These are phyloP conservation scores for Carcharodon carcharias DNA, from an alignment of 2,797 vertebrate species.

Conservation along the genomic window DNA sequence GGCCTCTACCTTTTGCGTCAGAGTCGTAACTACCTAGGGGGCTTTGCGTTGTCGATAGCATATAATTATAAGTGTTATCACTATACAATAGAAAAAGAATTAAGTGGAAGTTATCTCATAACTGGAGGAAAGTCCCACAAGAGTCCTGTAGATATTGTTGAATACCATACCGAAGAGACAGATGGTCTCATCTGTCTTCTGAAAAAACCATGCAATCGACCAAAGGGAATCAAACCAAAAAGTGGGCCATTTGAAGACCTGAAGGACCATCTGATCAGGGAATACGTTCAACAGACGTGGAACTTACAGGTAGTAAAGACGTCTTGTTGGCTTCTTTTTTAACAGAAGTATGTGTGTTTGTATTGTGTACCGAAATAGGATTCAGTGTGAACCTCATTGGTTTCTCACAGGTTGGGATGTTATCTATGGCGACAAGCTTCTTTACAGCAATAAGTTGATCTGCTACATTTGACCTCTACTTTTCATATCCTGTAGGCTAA, in stretches of 20 bases:
- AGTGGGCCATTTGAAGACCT: constrained; percentile 88
- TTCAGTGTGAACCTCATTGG: not conserved
- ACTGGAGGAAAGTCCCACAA: constrained; percentile 77
- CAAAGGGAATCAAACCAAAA: constrained; percentile 79
- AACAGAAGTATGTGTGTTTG: not conserved
- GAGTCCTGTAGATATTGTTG: constrained; percentile 74
- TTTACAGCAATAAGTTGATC: not conserved
- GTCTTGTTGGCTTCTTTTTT: not conserved
- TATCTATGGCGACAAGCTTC: not conserved
- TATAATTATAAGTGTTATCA: constrained; percentile 70
- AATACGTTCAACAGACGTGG: constrained; percentile 89
- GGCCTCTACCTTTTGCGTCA: constrained; percentile 79
- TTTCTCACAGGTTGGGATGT: not conserved
- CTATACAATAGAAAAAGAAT: constrained; percentile 86
- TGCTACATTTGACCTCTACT: not conserved
- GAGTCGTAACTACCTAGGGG: constrained; percentile 86
- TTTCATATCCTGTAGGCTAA: not conserved
- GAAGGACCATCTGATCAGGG: constrained; percentile 85
- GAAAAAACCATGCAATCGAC: constrained; percentile 75
- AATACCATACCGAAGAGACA: constrained; percentile 75
- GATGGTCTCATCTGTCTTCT: constrained; percentile 85
- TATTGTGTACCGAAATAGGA: not conserved
- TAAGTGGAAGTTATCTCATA: constrained; percentile 78
- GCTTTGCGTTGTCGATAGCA: constrained; percentile 80
- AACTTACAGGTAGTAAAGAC: constrained; percentile 70